phyloP scores from a whole-genome alignment of 2,113 vertebrate species.

The Takifugu bimaculatus region DNA sequence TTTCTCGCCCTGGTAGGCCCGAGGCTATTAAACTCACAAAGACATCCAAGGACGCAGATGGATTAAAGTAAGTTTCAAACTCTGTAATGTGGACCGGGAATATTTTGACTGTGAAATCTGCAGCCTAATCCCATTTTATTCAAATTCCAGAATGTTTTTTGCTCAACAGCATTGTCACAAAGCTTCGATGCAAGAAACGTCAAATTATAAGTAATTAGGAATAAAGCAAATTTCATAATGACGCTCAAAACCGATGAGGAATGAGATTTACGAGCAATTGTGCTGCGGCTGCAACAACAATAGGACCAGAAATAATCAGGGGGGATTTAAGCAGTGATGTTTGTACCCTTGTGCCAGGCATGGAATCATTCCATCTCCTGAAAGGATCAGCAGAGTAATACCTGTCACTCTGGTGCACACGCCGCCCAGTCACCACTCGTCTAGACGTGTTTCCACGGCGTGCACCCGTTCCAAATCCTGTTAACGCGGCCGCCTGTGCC shows the following conservation, averaged over 20 bases:
- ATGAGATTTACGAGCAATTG: conserved; percentile 13
- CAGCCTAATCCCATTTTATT: conserved; percentile 19
- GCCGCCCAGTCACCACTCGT: conserved; percentile 50
- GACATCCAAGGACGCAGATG: conserved; percentile 48
- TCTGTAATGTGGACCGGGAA: conserved; percentile 16
- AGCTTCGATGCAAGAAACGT: no score
- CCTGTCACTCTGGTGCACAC: conserved; percentile 32
- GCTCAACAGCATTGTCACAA: no score
- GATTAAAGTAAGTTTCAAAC: conserved; percentile 44
- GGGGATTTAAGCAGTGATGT: no score
- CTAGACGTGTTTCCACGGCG: conserved; percentile 51
- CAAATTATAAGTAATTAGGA: no score
- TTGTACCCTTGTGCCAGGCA: background rate
- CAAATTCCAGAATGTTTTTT: no score
- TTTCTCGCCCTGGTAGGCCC: conserved; percentile 27
- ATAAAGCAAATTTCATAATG: conserved; percentile 3
- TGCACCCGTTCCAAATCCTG: conserved; percentile 55
- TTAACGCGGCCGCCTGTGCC: conserved; percentile 42
- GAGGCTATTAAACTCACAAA: conserved; percentile 45
- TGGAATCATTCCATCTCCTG: conserved; percentile 9
- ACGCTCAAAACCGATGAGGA: conserved; percentile 3
- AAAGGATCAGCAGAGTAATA: conserved; percentile 22
- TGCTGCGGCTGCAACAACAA: conserved; percentile 15
- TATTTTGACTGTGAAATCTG: conserved; percentile 29
- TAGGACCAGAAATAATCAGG: background rate